These are phyloP conservation scores for Ciconia boyciana DNA, from an alignment of 2,113 vertebrate species.

Conservation along the genomic window DNA sequence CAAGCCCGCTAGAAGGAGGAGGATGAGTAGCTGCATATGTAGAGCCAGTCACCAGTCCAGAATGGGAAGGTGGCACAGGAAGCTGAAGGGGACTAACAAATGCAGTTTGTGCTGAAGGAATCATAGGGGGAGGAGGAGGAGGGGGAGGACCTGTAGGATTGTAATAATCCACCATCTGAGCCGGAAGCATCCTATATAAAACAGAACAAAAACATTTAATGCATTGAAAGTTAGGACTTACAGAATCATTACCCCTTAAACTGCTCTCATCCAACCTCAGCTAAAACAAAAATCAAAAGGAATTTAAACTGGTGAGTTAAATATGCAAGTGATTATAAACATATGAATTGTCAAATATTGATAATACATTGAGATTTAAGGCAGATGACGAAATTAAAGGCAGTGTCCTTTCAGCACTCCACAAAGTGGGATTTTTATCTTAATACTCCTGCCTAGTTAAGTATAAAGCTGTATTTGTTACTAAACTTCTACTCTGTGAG, in stretches of 20 bases:
- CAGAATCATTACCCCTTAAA: not conserved
- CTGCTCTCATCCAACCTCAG: not conserved
- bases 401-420: not conserved
- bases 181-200: conserved; percentile 75
- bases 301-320: not conserved
- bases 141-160: conserved; percentile 85
- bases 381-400: not conserved
- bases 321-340: not conserved
- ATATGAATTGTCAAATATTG: not conserved
- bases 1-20: conserved; percentile 75
- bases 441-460: not conserved
- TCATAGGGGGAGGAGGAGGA: conserved; percentile 85
- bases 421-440: not conserved
- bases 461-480: not conserved
- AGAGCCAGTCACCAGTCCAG: conserved; percentile 61
- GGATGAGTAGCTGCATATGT: conserved; percentile 73
- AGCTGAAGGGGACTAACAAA: conserved; percentile 91
- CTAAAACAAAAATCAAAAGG: not conserved
- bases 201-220: conserved; percentile 19
- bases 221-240: not conserved
- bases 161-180: conserved; percentile 88
- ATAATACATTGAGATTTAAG: not conserved
- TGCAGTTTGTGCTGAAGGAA: conserved; percentile 93
- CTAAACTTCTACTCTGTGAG: not conserved
- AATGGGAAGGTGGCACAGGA: conserved; percentile 72